phyloP scores from a whole-genome alignment of 2,797 vertebrate genomes.

The Phalanger gymnotis region DNA sequence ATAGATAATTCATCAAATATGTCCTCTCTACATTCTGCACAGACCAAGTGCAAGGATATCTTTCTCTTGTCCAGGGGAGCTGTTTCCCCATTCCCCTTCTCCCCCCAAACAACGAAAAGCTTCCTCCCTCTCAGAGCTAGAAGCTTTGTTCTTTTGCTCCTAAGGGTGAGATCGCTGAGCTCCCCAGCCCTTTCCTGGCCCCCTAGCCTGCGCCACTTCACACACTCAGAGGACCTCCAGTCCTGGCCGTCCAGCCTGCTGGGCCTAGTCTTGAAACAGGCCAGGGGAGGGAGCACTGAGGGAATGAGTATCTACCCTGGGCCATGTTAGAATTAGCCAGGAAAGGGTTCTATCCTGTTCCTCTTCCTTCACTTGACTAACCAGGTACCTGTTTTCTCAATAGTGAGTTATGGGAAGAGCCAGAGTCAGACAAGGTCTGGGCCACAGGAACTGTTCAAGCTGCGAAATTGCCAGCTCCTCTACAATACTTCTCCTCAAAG shows the following conservation, averaged over 20 bases:
- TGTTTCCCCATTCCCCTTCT: constrained; percentile 51
- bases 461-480: constrained; percentile 5
- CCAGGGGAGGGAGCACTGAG: background rate
- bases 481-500: background rate
- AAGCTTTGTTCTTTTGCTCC: background rate
- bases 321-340: constrained; percentile 26
- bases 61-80: constrained; percentile 63
- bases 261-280: constrained; percentile 5
- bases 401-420: background rate
- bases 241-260: background rate
- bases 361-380: background rate
- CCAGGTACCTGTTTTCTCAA: constrained; percentile 47
- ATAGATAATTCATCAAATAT: constrained; percentile 84
- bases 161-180: background rate
- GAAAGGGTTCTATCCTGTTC: constrained; percentile 27
- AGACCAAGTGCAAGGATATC: constrained; percentile 80
- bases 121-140: background rate
- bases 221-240: constrained; percentile 13
- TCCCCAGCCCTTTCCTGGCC: background rate
- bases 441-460: constrained; percentile 27
- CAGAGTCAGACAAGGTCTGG: background rate
- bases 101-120: constrained; percentile 54
- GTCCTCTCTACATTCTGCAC: constrained; percentile 83
- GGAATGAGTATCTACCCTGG: constrained; percentile 9
- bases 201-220: background rate